Evolutionary conservation across 2,113 vertebrate genomes (phyloP).

Genomic region (Anarrhichthys ocellatus): DNA sequence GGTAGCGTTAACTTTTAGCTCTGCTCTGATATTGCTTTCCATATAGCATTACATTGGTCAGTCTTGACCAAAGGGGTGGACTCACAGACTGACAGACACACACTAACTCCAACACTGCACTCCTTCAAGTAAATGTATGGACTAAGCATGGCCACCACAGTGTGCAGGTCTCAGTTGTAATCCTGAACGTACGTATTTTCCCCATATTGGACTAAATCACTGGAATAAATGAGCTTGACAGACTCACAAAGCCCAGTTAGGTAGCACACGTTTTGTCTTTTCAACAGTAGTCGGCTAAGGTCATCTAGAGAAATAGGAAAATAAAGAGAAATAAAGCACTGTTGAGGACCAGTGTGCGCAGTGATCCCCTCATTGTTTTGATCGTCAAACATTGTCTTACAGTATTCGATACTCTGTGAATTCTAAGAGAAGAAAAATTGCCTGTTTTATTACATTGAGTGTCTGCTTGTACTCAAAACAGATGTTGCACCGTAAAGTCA

Average conservation of each 20-base stretch:
- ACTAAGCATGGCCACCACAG: not conserved
- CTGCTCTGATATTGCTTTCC: not conserved
- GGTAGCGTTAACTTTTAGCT: not conserved
- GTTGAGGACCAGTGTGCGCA: conserved; percentile 22
- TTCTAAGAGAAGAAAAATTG: conserved; percentile 31
- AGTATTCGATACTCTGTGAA: conserved; percentile 37
- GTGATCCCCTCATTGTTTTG: conserved; percentile 34
- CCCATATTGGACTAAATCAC: not conserved
- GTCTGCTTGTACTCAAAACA: conserved; percentile 56
- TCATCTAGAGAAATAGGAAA: not conserved
- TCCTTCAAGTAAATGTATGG: not conserved
- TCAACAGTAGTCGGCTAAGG: not conserved
- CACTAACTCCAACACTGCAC: not conserved
- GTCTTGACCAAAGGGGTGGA: not conserved
- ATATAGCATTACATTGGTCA: not conserved
- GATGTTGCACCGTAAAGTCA: conserved; percentile 56
- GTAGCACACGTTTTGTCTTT: not conserved
- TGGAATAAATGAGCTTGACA: not conserved
- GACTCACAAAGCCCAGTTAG: not conserved
- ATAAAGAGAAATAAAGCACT: not conserved
- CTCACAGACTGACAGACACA: not conserved
- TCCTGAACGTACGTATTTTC: not conserved
- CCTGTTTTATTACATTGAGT: conserved; percentile 49
- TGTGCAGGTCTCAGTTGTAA: not conserved
- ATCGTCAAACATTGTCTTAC: conserved; percentile 43